These are phyloP conservation scores for Eupithecia subumbrata DNA, from an alignment of 2,888 invertebrate genomes.

Conservation along the genomic window DNA sequence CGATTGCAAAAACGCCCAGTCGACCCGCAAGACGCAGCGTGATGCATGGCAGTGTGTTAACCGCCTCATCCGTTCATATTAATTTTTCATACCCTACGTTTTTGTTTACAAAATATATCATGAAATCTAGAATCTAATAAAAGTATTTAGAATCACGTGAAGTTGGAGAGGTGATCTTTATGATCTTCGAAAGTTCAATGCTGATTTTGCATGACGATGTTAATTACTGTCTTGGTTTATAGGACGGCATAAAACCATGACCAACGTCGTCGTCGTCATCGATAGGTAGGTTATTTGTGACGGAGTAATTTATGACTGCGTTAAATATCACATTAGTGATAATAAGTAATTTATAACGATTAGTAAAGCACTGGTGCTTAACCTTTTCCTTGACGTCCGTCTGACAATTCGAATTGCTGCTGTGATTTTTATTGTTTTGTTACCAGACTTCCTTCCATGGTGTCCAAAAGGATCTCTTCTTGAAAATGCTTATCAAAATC, in stretches of 20 bases:
- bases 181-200: not conserved
- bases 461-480: no score
- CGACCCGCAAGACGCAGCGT: no score
- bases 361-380: not conserved
- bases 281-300: not conserved
- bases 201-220: slow-evolving; percentile 3
- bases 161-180: not conserved
- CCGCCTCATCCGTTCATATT: no score
- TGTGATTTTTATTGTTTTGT: no score
- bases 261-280: not conserved
- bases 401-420: no score
- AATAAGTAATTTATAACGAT: not conserved
- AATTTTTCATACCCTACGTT: no score
- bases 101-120: no score
- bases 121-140: no score
- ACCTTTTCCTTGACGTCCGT: not conserved
- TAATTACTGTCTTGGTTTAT: not conserved
- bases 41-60: no score
- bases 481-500: no score
- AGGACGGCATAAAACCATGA: not conserved
- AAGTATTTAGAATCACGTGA: not conserved
- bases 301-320: not conserved
- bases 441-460: no score
- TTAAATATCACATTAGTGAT: not conserved
- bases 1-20: no score